Evolutionary conservation across 1,140 invertebrate genomes (phyloP).

Genomic region (Tetramorium simillimum): DNA sequence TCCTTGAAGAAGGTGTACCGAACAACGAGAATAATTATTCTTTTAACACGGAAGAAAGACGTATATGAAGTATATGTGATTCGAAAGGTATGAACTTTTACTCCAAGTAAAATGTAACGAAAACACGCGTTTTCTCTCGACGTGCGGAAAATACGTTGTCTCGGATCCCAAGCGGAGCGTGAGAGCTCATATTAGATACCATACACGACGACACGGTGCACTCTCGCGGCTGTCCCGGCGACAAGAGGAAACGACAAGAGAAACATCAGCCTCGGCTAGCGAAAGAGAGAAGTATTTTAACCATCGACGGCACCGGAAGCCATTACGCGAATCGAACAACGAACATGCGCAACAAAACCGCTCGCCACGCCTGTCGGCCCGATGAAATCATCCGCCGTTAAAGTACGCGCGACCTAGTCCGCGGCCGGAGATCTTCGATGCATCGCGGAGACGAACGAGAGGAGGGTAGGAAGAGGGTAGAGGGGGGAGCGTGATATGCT

Average conservation of each 20-base stretch:
- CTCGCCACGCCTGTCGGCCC: slow-evolving; percentile 33
- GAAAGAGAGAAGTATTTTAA: slow-evolving; percentile 40
- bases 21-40: background rate
- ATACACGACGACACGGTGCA: slow-evolving; percentile 32
- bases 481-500: background rate
- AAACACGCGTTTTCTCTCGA: slow-evolving; percentile 8
- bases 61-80: background rate
- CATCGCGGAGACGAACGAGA: background rate
- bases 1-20: background rate
- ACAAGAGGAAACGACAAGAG: slow-evolving; percentile 4
- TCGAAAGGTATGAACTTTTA: background rate
- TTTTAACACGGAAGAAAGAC: background rate
- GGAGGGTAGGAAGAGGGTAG: background rate
- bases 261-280: background rate
- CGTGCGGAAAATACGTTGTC: slow-evolving; percentile 15
- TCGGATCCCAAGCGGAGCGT: slow-evolving; percentile 21
- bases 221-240: background rate
- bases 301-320: slow-evolving; percentile 14
- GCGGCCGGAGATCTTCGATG: slow-evolving; percentile 18
- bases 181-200: slow-evolving; percentile 28
- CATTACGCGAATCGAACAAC: slow-evolving; percentile 45
- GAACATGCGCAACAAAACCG: slow-evolving; percentile 56
- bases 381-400: slow-evolving; percentile 47
- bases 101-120: background rate
- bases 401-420: background rate